A percentile compares a stretch with the other conserved stretches of the same genome.
Conservation (phyloP, 2,888 invertebrate species). For the Apamea anceps region DNA sequence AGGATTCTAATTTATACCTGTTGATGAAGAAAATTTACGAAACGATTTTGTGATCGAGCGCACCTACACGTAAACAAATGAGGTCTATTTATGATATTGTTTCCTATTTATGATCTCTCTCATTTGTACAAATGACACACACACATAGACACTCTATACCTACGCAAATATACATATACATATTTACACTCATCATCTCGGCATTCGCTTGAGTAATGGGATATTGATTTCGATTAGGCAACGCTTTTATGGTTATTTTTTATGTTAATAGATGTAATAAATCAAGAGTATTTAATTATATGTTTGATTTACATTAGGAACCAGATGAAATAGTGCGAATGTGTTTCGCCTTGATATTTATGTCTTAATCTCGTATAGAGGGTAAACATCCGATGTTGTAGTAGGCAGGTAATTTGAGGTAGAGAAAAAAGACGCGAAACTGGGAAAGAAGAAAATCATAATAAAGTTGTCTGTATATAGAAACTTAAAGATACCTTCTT, state of each 20-base stretch:
- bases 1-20: no score
- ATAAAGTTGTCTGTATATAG: neutral
- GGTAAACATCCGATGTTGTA: neutral
- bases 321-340: constrained; percentile 52
- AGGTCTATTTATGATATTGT: constrained; percentile 58
- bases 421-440: neutral
- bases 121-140: constrained; percentile 52
- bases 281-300: constrained; percentile 57
- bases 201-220: constrained; percentile 61
- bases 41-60: constrained; percentile 1
- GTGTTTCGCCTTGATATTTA: constrained; percentile 51
- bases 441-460: neutral
- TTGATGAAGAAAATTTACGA: neutral
- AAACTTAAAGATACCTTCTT: neutral
- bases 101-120: constrained; percentile 46
- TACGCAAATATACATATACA: constrained; percentile 61
- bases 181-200: constrained; percentile 51
- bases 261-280: constrained; percentile 59
- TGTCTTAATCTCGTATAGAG: constrained; percentile 48
- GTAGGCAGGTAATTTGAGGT: neutral
- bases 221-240: constrained; percentile 62
- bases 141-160: constrained; percentile 43
- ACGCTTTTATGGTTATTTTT: constrained; percentile 58
- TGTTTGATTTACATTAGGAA: constrained; percentile 57
- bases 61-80: constrained; percentile 42